Evolutionary conservation across 2,888 invertebrate genomes (phyloP).

Genomic region (Cancer borealis): DNA sequence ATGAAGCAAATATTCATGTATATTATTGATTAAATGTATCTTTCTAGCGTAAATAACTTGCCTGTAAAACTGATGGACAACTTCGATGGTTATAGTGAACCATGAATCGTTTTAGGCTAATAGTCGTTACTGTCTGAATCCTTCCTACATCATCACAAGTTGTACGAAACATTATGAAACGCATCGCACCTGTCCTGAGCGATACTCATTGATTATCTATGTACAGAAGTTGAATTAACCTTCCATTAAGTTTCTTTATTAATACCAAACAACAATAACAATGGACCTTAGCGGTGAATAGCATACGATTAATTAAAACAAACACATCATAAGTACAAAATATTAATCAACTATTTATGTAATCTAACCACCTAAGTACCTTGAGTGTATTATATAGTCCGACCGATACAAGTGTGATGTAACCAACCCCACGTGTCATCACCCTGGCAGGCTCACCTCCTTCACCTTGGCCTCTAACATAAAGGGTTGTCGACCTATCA

Average conservation of each 20-base stretch:
- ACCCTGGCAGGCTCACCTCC: background rate
- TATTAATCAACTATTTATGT: background rate
- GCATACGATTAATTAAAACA: background rate
- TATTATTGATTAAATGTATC: background rate
- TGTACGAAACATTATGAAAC: background rate
- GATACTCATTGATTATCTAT: background rate
- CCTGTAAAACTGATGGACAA: no score
- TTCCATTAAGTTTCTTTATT: background rate
- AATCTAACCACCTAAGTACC: background rate
- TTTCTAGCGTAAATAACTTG: no score
- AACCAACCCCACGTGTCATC: background rate
- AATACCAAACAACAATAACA: background rate
- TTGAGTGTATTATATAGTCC: background rate
- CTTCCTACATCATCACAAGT: background rate
- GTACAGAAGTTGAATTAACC: background rate
- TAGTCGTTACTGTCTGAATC: no score
- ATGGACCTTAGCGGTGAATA: background rate
- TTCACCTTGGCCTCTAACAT: background rate
- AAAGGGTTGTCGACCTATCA: background rate
- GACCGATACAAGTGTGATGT: background rate
- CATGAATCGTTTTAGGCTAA: no score
- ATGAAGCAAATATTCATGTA: background rate
- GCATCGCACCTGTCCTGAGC: background rate
- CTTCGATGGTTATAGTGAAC: no score
- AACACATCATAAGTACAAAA: background rate